Conservation (phyloP, 2,113 vertebrate species). For the Scopus umbretta region DNA sequence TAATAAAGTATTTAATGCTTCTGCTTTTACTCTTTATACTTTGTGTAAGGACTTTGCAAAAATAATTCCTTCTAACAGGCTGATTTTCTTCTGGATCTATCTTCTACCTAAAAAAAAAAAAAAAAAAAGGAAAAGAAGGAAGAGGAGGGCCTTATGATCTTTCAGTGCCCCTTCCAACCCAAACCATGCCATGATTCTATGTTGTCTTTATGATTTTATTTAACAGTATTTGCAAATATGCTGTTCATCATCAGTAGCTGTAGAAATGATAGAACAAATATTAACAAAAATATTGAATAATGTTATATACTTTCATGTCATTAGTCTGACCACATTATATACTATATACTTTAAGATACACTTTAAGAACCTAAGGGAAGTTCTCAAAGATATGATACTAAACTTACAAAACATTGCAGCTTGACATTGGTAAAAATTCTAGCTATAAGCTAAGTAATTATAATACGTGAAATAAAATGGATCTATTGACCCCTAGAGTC, state of each 20-base stretch:
- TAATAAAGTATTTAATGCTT: background rate
- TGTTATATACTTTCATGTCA: background rate
- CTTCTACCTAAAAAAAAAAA: background rate
- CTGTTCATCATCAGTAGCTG: background rate
- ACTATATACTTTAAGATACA: background rate
- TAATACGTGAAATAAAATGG: background rate
- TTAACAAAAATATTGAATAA: background rate
- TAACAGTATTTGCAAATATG: background rate
- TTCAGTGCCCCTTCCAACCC: background rate
- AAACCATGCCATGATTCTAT: background rate
- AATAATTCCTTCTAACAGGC: background rate
- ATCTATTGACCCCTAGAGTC: background rate
- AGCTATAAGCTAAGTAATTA: background rate
- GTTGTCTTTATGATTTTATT: background rate
- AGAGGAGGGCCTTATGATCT: too few relatives aligned
- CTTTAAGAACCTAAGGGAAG: background rate
- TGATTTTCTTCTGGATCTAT: background rate
- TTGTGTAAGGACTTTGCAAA: background rate
- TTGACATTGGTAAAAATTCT: background rate
- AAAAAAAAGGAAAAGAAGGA: fast-evolving
- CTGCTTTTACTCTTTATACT: background rate
- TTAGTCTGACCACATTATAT: background rate
- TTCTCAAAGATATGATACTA: background rate
- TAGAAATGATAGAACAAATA: background rate
- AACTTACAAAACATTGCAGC: background rate